These are phyloP conservation scores for Smithornis capensis DNA, from an alignment of 2,113 vertebrate species.

Conservation along the genomic window DNA sequence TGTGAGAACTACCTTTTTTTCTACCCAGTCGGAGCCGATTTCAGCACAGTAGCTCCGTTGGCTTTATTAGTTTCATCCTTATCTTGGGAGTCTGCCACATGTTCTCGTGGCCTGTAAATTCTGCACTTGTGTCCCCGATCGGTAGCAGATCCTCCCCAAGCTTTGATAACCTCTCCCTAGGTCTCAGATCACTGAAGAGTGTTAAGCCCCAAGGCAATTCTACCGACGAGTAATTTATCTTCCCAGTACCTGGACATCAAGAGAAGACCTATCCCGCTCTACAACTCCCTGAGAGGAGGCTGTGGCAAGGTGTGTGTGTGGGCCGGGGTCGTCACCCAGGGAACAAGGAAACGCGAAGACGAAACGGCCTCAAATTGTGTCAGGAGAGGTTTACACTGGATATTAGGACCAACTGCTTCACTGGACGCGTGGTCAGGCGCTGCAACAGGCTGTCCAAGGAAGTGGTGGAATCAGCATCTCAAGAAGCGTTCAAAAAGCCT, in stretches of 20 bases:
- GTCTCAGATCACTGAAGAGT: fast-evolving
- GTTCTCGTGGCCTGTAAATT: background rate
- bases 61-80: background rate
- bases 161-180: too few relatives aligned
- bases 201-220: background rate
- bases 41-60: background rate
- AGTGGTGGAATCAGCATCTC: background rate
- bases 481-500: background rate
- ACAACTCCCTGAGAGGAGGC: background rate
- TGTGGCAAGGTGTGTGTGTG: background rate
- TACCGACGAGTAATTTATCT: background rate
- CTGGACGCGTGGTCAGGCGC: background rate
- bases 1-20: background rate
- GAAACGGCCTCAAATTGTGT: fast-evolving
- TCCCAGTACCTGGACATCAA: background rate
- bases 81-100: background rate
- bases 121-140: background rate
- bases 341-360: background rate
- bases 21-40: background rate
- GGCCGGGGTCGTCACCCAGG: too few relatives aligned
- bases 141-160: background rate
- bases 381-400: fast-evolving
- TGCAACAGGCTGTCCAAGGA: too few relatives aligned
- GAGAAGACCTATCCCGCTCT: too few relatives aligned
- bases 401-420: background rate